Conservation (phyloP, 2,888 invertebrate genomes). For the Agrochola macilenta region DNA sequence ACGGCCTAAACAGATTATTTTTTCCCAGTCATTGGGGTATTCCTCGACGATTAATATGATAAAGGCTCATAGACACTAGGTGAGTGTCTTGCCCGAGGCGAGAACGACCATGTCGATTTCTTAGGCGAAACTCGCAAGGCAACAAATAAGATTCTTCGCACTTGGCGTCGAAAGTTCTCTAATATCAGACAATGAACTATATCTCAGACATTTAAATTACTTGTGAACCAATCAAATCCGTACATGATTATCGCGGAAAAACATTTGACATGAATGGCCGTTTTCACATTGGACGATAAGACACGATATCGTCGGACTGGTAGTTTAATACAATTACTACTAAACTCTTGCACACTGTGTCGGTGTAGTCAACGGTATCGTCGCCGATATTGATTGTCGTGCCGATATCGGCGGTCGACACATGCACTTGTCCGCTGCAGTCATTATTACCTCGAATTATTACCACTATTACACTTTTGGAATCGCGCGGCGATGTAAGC, state of each 20-base stretch:
- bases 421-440: too few relatives aligned
- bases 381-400: too few relatives aligned
- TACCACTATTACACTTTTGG: too few relatives aligned
- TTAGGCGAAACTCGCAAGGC: not conserved
- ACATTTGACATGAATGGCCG: not conserved
- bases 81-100: not conserved
- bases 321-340: too few relatives aligned
- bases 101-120: not conserved
- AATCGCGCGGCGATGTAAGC: too few relatives aligned
- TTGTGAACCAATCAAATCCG: conserved; percentile 13
- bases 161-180: not conserved
- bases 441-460: too few relatives aligned
- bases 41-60: not conserved
- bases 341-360: too few relatives aligned
- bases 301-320: too few relatives aligned
- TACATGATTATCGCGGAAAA: not conserved
- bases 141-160: not conserved
- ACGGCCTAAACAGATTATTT: too few relatives aligned
- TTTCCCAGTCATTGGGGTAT: not conserved
- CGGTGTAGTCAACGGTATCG: too few relatives aligned
- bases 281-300: too few relatives aligned
- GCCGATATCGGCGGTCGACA: too few relatives aligned
- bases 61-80: not conserved
- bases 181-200: not conserved
- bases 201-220: not conserved